Conservation (phyloP, 2,113 vertebrate genomes). For the Heterochromis multidens region DNA sequence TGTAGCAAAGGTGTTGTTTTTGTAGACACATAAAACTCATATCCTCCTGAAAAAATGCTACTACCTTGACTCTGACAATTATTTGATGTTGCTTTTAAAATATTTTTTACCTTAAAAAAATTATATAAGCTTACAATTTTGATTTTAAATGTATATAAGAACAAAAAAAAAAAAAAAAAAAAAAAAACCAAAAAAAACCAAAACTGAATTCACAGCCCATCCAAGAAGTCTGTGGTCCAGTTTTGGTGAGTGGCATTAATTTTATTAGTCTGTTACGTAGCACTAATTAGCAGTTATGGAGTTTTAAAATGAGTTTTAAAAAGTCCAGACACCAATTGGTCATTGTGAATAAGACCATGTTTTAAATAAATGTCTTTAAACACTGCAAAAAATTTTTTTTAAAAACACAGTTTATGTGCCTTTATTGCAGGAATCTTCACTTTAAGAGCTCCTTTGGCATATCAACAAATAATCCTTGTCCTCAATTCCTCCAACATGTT, state of each 20-base stretch:
- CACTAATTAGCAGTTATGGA: too few species aligned
- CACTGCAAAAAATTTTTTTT: too few species aligned
- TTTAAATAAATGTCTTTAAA: background rate
- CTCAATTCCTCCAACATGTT: background rate
- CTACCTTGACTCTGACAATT: constrained; percentile 7
- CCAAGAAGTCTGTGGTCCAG: background rate
- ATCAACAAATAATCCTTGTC: background rate
- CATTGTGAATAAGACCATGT: background rate
- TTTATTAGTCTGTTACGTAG: too few species aligned
- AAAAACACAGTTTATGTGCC: too few species aligned
- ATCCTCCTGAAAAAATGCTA: background rate
- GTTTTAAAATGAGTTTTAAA: background rate
- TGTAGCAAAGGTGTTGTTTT: background rate
- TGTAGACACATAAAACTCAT: constrained; percentile 10
- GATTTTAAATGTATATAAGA: too few species aligned
- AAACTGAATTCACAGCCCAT: background rate
- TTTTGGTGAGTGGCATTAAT: too few species aligned
- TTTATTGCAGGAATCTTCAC: too few species aligned
- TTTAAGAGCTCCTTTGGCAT: background rate
- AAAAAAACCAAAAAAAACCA: too few species aligned
- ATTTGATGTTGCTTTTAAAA: background rate
- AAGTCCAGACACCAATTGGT: background rate
- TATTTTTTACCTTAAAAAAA: background rate
- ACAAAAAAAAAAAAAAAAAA: too few species aligned
- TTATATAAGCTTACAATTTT: background rate